Percentiles rank a stretch among this genome's conserved stretches.
phyloP scores from a whole-genome alignment of 1,140 invertebrate genomes.

The Apis cerana region DNA sequence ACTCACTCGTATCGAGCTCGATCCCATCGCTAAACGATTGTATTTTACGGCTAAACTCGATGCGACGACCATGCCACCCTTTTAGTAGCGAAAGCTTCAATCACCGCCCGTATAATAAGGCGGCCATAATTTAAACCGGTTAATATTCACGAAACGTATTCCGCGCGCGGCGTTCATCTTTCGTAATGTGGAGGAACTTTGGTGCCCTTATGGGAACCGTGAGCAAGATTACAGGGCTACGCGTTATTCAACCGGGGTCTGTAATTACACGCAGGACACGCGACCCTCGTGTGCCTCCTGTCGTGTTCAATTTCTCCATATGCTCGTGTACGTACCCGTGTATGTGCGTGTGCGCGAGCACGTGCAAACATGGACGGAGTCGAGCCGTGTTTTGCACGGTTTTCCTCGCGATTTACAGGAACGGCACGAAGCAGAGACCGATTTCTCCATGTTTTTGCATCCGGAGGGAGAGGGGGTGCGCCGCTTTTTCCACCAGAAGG shows the following conservation, averaged over 20 bases:
- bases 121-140: constrained; percentile 17
- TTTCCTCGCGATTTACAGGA: constrained; percentile 22
- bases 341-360: neutral
- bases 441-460: constrained; percentile 21
- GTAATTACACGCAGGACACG: constrained; percentile 40
- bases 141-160: constrained; percentile 30
- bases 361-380: too few relatives aligned
- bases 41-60: neutral
- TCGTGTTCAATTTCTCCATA: neutral
- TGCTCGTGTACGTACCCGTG: neutral
- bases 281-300: constrained; percentile 21
- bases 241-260: constrained; percentile 39
- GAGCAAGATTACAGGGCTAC: constrained; percentile 38
- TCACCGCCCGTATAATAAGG: constrained; percentile 21
- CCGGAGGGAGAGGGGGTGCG: too few relatives aligned
- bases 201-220: constrained; percentile 42
- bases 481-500: neutral
- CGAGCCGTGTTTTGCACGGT: neutral
- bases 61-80: neutral
- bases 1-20: too few relatives aligned
- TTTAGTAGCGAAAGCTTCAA: constrained; percentile 4
- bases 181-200: constrained; percentile 36
- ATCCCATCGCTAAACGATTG: neutral
- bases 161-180: constrained; percentile 2
- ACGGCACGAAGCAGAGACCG: neutral